A percentile compares a stretch with the other conserved stretches of the same genome.
Conservation (phyloP, 1,140 invertebrate genomes). For the Drosophila bocki region DNA sequence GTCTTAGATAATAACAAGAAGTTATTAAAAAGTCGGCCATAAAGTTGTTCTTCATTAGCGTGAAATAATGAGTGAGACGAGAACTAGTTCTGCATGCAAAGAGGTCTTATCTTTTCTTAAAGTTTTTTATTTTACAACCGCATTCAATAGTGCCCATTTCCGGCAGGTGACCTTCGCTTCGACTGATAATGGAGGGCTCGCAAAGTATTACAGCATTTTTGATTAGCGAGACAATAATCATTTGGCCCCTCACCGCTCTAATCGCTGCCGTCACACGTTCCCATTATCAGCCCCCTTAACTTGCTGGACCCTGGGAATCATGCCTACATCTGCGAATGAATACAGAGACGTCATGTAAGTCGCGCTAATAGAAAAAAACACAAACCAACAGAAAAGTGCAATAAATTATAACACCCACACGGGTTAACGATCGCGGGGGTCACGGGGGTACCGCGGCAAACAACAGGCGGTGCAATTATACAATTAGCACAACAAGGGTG, state of each 20-base stretch:
- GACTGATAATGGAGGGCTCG: slow-evolving; percentile 16
- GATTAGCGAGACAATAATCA: slow-evolving; percentile 32
- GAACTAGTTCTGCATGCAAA: slow-evolving; percentile 29
- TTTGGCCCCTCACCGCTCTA: neutral
- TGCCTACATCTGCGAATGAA: neutral
- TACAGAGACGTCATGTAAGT: neutral
- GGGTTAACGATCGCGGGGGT: slow-evolving; percentile 32
- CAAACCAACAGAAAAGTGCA: slow-evolving; percentile 21
- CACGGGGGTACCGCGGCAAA: slow-evolving; percentile 10
- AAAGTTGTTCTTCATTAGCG: slow-evolving; percentile 7
- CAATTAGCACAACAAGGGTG: slow-evolving; percentile 29
- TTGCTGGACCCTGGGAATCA: slow-evolving; percentile 6
- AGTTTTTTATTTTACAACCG: neutral
- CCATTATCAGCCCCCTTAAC: slow-evolving; percentile 24
- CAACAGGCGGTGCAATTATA: slow-evolving; percentile 49
- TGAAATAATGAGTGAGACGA: slow-evolving; percentile 1
- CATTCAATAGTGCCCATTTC: slow-evolving; percentile 5
- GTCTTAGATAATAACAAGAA: slow-evolving; percentile 13
- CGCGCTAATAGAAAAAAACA: slow-evolving; percentile 9
- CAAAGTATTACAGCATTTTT: slow-evolving; percentile 30
- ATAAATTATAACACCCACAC: slow-evolving; percentile 53
- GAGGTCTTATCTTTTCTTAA: neutral
- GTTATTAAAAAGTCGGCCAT: slow-evolving; percentile 12
- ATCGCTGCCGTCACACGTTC: slow-evolving; percentile 14
- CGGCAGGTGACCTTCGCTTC: slow-evolving; percentile 16